Conservation (phyloP, 2,113 vertebrate species). For the Pseudolaguvia tuberculata region DNA sequence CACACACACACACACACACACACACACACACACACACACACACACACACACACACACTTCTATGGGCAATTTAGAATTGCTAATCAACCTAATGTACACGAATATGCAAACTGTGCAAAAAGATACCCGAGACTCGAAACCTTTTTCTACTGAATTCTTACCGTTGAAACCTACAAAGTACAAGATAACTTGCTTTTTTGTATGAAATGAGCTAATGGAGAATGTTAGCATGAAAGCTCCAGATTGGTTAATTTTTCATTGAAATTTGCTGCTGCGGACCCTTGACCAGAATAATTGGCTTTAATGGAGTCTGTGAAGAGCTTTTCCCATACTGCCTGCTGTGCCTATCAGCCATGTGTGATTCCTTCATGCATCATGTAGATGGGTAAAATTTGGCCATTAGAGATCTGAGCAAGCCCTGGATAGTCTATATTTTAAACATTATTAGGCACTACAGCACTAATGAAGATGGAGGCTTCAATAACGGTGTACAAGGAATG, state of each 20-base stretch:
- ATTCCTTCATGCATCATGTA: neutral
- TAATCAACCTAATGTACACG: too few relatives aligned
- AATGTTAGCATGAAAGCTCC: neutral
- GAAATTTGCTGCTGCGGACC: constrained; percentile 5
- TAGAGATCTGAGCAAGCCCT: neutral
- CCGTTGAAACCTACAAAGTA: neutral
- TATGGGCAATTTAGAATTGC: too few relatives aligned
- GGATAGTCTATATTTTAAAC: neutral
- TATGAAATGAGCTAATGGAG: neutral
- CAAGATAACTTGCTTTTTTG: neutral
- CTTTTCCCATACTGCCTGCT: neutral
- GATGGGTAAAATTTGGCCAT: constrained; percentile 10
- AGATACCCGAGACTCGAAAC: too few relatives aligned
- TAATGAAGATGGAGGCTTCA: constrained; percentile 11
- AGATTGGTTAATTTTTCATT: constrained; percentile 15
- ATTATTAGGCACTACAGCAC: neutral
- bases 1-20: too few relatives aligned
- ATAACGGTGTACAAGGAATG: neutral
- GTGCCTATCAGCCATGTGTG: neutral
- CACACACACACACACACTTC: too few relatives aligned
- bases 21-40: too few relatives aligned
- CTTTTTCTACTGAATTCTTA: too few relatives aligned
- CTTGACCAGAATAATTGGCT: constrained; percentile 6
- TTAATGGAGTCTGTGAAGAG: constrained; percentile 26
- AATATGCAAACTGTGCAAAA: too few relatives aligned